Percentiles rank a stretch among this genome's conserved stretches.
Evolutionary conservation across 2,888 invertebrate genomes (phyloP).

Genomic region (Oxyscelio sp.): DNA sequence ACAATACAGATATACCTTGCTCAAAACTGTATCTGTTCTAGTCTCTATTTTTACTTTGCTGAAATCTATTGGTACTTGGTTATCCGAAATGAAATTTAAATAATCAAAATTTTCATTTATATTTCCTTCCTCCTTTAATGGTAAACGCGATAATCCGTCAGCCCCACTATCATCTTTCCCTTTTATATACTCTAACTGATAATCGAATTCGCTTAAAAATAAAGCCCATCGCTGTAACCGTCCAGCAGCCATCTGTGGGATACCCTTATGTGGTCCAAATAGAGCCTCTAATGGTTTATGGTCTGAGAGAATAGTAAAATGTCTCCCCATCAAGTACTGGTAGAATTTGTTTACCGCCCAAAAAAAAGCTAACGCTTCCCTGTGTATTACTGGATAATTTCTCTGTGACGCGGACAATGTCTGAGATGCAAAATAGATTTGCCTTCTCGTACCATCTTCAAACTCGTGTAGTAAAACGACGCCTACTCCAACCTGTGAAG

Average conservation of each 20-base stretch:
- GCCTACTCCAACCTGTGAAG: too few relatives aligned
- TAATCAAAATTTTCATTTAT: not conserved
- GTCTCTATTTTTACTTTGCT: conserved; percentile 78
- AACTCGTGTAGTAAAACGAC: too few relatives aligned
- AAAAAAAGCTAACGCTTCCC: conserved; percentile 83
- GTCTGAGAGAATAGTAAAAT: not conserved
- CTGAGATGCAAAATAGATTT: too few relatives aligned
- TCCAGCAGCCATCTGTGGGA: conserved; percentile 78
- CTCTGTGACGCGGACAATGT: too few relatives aligned
- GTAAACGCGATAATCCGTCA: too few relatives aligned
- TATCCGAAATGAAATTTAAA: conserved; percentile 17
- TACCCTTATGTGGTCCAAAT: conserved; percentile 78
- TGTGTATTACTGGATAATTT: conserved; percentile 73
- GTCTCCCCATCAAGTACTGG: not conserved
- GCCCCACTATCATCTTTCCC: too few relatives aligned
- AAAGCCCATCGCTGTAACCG: too few relatives aligned
- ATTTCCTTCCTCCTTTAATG: too few relatives aligned
- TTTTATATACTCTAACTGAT: too few relatives aligned
- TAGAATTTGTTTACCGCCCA: conserved; percentile 70
- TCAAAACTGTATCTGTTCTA: too few relatives aligned
- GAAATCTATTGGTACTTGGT: conserved; percentile 20
- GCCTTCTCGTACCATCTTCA: not conserved
- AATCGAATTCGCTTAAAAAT: conserved; percentile 35
- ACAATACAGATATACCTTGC: too few relatives aligned
- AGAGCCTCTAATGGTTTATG: not conserved